These are phyloP conservation scores for Taeniopygia guttata DNA, from an alignment of 2,797 vertebrate species.

Conservation along the genomic window DNA sequence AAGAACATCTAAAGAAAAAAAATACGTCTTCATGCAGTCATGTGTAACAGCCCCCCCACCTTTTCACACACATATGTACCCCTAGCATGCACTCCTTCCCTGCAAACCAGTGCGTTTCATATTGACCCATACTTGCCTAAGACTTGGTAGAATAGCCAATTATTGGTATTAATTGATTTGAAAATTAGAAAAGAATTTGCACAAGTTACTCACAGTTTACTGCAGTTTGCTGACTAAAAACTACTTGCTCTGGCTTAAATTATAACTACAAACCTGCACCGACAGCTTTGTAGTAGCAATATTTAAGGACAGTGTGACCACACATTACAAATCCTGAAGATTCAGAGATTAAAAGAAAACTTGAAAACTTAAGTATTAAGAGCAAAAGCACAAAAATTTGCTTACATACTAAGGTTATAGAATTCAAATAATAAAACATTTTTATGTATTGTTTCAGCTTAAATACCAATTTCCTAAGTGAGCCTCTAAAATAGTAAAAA, in stretches of 20 bases:
- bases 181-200: neutral
- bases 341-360: neutral
- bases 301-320: neutral
- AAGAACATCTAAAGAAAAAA: constrained; percentile 65
- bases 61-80: neutral
- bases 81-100: neutral
- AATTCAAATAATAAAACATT: neutral
- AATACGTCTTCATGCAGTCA: neutral
- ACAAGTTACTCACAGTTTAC: neutral
- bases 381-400: neutral
- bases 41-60: neutral
- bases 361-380: neutral
- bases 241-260: neutral
- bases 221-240: neutral
- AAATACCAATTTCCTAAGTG: neutral
- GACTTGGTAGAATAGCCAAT: neutral
- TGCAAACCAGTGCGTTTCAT: neutral
- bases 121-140: neutral
- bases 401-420: neutral
- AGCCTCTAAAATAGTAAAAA: neutral
- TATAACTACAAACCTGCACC: neutral
- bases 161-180: neutral
- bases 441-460: neutral
- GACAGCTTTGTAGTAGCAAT: neutral
- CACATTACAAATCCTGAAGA: neutral